Conservation (phyloP, 2,797 vertebrate species). For the Garrulus glandarius region DNA sequence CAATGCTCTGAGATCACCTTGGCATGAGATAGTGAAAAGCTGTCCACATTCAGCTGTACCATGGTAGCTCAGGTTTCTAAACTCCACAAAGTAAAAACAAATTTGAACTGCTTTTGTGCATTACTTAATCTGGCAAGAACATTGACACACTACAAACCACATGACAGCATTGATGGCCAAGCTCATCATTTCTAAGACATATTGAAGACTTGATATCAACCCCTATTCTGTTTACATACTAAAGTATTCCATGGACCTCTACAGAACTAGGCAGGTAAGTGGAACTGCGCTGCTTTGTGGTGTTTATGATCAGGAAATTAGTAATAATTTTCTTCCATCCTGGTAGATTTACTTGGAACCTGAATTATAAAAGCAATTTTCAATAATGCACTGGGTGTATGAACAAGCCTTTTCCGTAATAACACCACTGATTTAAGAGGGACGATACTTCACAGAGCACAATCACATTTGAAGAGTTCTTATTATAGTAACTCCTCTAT, state of each 20-base stretch:
- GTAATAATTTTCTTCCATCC: constrained; percentile 2
- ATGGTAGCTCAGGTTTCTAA: background rate
- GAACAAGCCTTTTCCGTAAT: constrained; percentile 60
- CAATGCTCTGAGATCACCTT: background rate
- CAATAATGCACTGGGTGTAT: background rate
- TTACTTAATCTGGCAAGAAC: background rate
- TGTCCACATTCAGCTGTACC: background rate
- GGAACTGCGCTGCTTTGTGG: background rate
- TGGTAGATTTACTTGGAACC: constrained; percentile 1
- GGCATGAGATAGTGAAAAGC: accelerated
- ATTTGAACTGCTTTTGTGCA: background rate
- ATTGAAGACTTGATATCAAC: background rate
- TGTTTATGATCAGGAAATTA: constrained; percentile 12
- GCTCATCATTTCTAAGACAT: background rate
- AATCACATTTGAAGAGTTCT: constrained; percentile 52
- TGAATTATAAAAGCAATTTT: constrained; percentile 63
- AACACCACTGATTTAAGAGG: constrained; percentile 54
- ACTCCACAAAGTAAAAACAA: background rate
- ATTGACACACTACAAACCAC: background rate
- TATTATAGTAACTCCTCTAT: constrained; percentile 47
- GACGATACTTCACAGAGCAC: constrained; percentile 51
- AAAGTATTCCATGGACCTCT: background rate
- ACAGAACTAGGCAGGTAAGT: background rate
- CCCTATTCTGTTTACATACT: background rate
- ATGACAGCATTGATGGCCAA: background rate